Evolutionary conservation across 1,140 invertebrate species (phyloP).

Genomic region (Bilobella aurantiaca): DNA sequence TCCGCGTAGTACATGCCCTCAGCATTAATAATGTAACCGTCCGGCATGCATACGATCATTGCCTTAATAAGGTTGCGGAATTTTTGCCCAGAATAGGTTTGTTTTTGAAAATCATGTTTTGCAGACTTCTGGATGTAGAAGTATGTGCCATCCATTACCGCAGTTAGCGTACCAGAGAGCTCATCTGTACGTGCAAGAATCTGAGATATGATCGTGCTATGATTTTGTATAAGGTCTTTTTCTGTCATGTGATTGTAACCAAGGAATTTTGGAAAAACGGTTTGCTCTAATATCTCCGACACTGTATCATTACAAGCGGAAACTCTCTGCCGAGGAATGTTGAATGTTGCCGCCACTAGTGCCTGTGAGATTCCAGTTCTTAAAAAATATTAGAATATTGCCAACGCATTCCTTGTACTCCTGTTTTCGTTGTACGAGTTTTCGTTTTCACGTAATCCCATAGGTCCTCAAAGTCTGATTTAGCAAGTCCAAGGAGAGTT

Average conservation of each 20-base stretch:
- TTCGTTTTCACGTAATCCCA: background rate
- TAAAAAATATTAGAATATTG: background rate
- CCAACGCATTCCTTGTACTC: background rate
- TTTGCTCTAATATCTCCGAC: background rate
- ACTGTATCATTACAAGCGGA: slow-evolving; percentile 1
- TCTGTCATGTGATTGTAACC: background rate
- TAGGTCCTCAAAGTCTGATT: background rate
- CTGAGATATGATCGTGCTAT: background rate
- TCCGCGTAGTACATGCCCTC: slow-evolving; percentile 9
- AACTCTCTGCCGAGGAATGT: background rate
- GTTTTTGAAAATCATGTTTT: background rate
- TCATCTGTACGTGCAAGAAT: background rate
- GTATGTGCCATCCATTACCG: slow-evolving; percentile 26
- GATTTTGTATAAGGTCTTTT: background rate
- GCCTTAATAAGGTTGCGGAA: slow-evolving; percentile 13
- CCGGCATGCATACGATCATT: slow-evolving; percentile 17
- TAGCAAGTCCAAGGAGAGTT: background rate
- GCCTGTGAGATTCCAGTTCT: background rate
- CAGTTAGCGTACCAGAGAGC: background rate
- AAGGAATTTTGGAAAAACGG: slow-evolving; percentile 13
- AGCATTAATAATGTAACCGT: slow-evolving; percentile 21
- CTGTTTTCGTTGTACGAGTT: background rate
- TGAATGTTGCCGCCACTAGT: background rate
- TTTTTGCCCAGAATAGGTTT: slow-evolving; percentile 9
- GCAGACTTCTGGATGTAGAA: slow-evolving; percentile 21